A percentile compares a stretch with the other conserved stretches of the same genome.
Conservation (phyloP, 2,113 vertebrate species). For the Rhizomys pruinosus region DNA sequence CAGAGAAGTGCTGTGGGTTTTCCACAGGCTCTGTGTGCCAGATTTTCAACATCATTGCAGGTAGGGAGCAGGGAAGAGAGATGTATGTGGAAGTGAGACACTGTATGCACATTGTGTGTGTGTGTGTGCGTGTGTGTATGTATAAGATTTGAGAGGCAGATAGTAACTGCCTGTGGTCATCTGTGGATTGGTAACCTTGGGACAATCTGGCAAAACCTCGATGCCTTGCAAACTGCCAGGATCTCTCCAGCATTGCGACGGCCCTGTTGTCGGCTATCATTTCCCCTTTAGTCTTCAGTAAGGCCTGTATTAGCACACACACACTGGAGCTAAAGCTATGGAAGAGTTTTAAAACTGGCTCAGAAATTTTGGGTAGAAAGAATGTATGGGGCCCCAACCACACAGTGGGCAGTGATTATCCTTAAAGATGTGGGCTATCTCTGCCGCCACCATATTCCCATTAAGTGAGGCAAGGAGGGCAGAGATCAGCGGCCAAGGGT, state of each 20-base stretch:
- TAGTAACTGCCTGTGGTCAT: background rate
- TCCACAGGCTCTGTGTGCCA: background rate
- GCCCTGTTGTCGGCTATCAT: background rate
- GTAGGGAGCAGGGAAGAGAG: background rate
- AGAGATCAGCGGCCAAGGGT: conserved; percentile 27
- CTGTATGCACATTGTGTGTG: background rate
- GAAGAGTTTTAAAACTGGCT: conserved; percentile 54
- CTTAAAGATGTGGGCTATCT: background rate
- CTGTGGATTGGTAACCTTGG: background rate
- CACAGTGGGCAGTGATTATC: background rate
- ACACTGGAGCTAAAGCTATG: background rate
- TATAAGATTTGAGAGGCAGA: background rate
- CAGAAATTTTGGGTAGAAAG: conserved; percentile 58
- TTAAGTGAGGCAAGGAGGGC: background rate
- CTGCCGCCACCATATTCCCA: background rate
- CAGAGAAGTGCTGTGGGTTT: background rate
- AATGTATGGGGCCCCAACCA: background rate
- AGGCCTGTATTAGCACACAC: conserved; percentile 20
- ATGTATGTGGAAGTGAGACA: background rate
- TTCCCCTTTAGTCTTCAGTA: background rate
- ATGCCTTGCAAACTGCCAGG: background rate
- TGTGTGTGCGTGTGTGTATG: background rate
- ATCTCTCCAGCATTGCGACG: background rate
- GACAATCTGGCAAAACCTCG: background rate
- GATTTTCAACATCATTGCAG: background rate